Conservation (phyloP, 2,797 vertebrate genomes). For the Anguilla pacifica region DNA sequence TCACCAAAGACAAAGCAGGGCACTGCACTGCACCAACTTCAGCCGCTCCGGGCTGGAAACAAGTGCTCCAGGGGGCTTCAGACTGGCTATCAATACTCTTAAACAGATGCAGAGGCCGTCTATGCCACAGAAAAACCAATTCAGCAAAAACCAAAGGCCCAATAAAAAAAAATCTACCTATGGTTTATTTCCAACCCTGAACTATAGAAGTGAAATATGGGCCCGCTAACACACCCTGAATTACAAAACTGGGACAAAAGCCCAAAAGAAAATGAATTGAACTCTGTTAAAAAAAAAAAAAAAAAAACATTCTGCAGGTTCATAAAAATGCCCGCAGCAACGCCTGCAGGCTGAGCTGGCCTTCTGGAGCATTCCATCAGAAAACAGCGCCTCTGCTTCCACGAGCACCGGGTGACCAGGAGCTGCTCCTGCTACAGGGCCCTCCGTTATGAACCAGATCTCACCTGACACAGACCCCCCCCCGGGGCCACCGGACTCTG, state of each 20-base stretch:
- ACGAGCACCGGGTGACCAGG: neutral
- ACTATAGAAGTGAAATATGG: neutral
- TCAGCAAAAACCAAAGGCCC: neutral
- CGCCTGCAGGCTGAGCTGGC: neutral
- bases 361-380: neutral
- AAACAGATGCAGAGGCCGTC: neutral
- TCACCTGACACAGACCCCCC: neutral
- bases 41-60: neutral
- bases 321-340: neutral
- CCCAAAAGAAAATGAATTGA: constrained; percentile 9
- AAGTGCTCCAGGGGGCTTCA: neutral
- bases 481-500: neutral
- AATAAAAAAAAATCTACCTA: neutral
- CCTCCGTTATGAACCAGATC: neutral
- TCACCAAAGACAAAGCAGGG: neutral
- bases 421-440: neutral
- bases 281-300: neutral
- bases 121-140: neutral
- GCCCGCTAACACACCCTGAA: neutral
- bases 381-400: neutral
- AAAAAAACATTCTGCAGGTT: neutral
- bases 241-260: neutral
- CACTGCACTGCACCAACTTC: neutral
- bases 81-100: neutral
- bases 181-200: neutral